phyloP scores from a whole-genome alignment of 2,113 vertebrate genomes.

The Hippoglossus stenolepis region DNA sequence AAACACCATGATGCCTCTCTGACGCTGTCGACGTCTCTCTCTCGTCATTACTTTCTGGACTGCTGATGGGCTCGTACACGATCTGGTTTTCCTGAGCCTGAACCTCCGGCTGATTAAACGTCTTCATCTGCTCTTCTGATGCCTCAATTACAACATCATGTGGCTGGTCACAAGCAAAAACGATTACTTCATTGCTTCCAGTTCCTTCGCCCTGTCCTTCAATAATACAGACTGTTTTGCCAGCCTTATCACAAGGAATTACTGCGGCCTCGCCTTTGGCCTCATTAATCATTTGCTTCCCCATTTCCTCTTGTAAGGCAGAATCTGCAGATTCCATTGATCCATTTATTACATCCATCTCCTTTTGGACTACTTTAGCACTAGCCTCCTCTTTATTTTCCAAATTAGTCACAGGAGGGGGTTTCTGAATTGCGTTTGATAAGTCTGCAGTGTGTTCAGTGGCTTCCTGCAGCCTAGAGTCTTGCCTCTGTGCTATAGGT shows the following conservation, averaged over 20 bases:
- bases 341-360: conserved; percentile 38
- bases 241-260: conserved; percentile 17
- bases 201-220: conserved; percentile 37
- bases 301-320: conserved; percentile 12
- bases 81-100: conserved; percentile 59
- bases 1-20: conserved; percentile 35
- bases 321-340: conserved; percentile 34
- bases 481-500: conserved; percentile 26
- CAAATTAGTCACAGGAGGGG: conserved; percentile 4
- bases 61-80: conserved; percentile 77
- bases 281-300: conserved; percentile 35
- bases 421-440: conserved; percentile 18
- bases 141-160: conserved; percentile 38
- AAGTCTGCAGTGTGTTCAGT: background rate
- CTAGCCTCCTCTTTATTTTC: conserved; percentile 8
- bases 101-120: conserved; percentile 28
- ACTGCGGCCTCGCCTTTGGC: conserved; percentile 20
- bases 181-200: conserved; percentile 37
- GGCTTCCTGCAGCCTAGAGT: conserved; percentile 12
- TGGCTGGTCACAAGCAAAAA: conserved; percentile 54
- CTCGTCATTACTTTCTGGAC: conserved; percentile 71
- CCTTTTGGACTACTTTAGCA: conserved; percentile 17
- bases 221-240: conserved; percentile 8
- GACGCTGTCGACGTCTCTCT: conserved; percentile 31
- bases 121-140: conserved; percentile 52